phyloP scores from a whole-genome alignment of 2,888 invertebrate genomes.

The Heliconius erato region DNA sequence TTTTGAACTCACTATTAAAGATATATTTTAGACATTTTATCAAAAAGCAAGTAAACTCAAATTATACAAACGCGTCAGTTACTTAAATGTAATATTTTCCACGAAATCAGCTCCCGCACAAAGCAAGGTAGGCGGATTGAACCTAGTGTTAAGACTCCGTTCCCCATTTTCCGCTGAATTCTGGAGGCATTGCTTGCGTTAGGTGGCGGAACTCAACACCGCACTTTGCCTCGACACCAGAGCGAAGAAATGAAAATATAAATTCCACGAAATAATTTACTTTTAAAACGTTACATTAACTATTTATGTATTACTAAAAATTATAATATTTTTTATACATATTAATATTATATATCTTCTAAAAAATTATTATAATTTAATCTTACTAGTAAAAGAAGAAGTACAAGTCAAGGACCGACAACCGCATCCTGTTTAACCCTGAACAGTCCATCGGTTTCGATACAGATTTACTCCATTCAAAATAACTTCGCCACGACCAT shows the following conservation, averaged over 20 bases:
- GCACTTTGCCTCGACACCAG: too few relatives aligned
- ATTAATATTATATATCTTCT: not conserved
- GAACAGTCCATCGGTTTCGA: constrained; percentile 3
- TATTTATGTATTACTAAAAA: too few relatives aligned
- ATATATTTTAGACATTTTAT: not conserved
- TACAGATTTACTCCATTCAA: constrained; percentile 22
- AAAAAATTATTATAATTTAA: not conserved
- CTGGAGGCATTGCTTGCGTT: too few relatives aligned
- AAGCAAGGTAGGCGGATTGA: too few relatives aligned
- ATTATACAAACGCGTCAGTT: not conserved
- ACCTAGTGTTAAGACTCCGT: too few relatives aligned
- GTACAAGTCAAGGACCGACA: constrained; percentile 6
- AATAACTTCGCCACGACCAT: constrained; percentile 5
- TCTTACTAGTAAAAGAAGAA: constrained; percentile 7
- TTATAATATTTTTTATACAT: too few relatives aligned
- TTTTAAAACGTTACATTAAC: too few relatives aligned
- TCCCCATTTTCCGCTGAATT: too few relatives aligned
- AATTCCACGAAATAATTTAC: not conserved
- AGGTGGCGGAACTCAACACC: too few relatives aligned
- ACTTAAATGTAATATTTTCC: not conserved
- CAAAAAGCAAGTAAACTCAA: not conserved
- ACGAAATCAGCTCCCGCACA: too few relatives aligned
- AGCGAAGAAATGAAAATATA: too few relatives aligned
- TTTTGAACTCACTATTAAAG: not conserved
- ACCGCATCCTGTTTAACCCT: constrained; percentile 31